Evolutionary conservation across 2,797 vertebrate species (phyloP).

Genomic region (Enteromius argenteus): DNA sequence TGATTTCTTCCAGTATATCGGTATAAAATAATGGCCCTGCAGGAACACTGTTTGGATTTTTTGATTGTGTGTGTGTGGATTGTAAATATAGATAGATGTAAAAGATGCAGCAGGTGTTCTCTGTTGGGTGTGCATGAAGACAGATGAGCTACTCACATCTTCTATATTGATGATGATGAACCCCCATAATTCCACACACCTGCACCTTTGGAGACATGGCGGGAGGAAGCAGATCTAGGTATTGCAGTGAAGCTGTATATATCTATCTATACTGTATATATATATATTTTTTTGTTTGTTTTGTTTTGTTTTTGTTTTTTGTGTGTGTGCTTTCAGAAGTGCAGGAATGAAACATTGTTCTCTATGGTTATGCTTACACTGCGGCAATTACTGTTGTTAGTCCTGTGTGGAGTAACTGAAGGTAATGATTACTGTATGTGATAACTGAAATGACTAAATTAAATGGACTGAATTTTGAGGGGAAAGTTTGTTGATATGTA

Average conservation of each 20-base stretch:
- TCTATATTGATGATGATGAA: conserved; percentile 82
- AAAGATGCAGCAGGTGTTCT: conserved; percentile 80
- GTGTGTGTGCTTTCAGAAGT: not conserved
- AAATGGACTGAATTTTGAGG: not conserved
- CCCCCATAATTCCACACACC: conserved; percentile 79
- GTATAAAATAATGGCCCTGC: conserved; percentile 17
- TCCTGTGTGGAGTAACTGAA: not conserved
- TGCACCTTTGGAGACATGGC: conserved; percentile 77
- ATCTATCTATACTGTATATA: not conserved
- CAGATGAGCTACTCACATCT: conserved; percentile 80
- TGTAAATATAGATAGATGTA: conserved; percentile 63
- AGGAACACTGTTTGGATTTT: not conserved
- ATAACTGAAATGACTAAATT: not conserved
- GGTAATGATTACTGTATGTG: not conserved
- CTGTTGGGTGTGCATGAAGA: conserved; percentile 82
- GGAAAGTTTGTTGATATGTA: not conserved
- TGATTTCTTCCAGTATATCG: conserved; percentile 16
- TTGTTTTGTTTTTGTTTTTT: not conserved
- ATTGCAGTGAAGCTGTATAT: not conserved
- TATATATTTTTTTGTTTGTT: too few species aligned
- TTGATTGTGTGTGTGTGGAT: conserved; percentile 17
- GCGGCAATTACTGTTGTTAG: conserved; percentile 24
- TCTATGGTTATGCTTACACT: not conserved
- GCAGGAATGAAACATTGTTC: conserved; percentile 8
- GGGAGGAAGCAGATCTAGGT: conserved; percentile 66